Evolutionary conservation across 2,888 invertebrate species (phyloP).

Genomic region (Corythucha ciliata): DNA sequence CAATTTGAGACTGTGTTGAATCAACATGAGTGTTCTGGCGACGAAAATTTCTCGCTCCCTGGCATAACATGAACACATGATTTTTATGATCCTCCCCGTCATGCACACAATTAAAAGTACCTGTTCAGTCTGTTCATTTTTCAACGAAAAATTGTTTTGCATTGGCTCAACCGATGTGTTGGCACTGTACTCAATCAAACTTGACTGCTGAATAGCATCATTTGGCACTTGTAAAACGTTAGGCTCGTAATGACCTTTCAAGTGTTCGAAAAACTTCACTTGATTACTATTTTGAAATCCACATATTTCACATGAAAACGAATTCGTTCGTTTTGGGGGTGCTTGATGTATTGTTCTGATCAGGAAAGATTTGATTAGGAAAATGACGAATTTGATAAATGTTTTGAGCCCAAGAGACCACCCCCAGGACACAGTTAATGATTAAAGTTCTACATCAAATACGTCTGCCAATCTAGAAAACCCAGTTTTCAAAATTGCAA

Average conservation of each 20-base stretch:
- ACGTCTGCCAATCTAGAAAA: too few species aligned
- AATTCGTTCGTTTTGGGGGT: conserved; percentile 36
- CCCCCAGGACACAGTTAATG: too few species aligned
- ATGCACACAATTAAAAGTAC: background rate
- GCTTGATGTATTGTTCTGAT: conserved; percentile 33
- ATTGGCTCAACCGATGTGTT: conserved; percentile 1
- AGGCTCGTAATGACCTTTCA: conserved; percentile 68
- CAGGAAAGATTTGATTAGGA: background rate
- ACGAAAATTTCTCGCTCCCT: conserved; percentile 50
- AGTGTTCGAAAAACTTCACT: conserved; percentile 72
- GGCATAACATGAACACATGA: too few species aligned
- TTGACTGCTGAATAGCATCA: conserved; percentile 12
- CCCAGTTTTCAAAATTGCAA: too few species aligned
- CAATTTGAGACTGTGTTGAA: conserved; percentile 52
- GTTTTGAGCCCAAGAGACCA: too few species aligned
- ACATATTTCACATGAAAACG: conserved; percentile 68
- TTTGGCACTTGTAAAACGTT: conserved; percentile 17
- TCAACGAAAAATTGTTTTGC: conserved; percentile 17
- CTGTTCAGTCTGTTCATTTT: conserved; percentile 4
- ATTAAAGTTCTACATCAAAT: too few species aligned
- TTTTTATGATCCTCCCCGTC: background rate
- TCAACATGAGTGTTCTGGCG: conserved; percentile 55
- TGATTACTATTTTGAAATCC: conserved; percentile 66
- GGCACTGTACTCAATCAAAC: conserved; percentile 18
- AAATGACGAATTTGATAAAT: background rate